Conservation (phyloP, 2,888 invertebrate genomes). For the Tiphia femorata region DNA sequence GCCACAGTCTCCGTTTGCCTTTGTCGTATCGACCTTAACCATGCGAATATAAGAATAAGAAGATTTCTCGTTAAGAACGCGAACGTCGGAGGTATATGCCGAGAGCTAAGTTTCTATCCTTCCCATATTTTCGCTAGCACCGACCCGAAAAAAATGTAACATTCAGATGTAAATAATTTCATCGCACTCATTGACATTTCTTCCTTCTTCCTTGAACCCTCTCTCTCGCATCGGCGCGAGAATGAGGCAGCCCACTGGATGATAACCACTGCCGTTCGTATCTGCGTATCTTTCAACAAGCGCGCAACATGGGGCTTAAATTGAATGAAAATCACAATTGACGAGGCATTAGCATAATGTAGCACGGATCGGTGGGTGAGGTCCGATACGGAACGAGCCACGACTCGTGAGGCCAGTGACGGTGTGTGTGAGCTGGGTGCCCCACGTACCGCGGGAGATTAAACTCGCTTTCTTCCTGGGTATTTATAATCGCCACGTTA, state of each 20-base stretch:
- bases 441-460: conserved; percentile 33
- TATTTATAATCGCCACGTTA: conserved; percentile 15
- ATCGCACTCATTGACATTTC: too few species aligned
- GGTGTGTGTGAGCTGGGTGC: conserved; percentile 24
- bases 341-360: conserved; percentile 58
- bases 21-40: too few species aligned
- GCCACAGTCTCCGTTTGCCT: too few species aligned
- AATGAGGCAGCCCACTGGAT: conserved; percentile 20
- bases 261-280: conserved; percentile 49
- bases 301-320: conserved; percentile 55
- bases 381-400: conserved; percentile 44
- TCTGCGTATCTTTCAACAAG: conserved; percentile 55
- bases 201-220: too few species aligned
- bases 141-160: too few species aligned
- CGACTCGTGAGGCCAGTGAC: too few species aligned
- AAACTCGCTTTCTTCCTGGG: conserved; percentile 37
- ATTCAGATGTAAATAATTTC: too few species aligned
- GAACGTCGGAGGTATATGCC: too few species aligned
- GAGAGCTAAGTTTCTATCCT: too few species aligned
- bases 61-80: too few species aligned
- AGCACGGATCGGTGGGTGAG: conserved; percentile 51
- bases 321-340: conserved; percentile 58
- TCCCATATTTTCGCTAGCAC: conserved; percentile 1
- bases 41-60: too few species aligned
- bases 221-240: background rate